Conservation (phyloP, 2,888 invertebrate genomes). For the Ctenicera cuprea region DNA sequence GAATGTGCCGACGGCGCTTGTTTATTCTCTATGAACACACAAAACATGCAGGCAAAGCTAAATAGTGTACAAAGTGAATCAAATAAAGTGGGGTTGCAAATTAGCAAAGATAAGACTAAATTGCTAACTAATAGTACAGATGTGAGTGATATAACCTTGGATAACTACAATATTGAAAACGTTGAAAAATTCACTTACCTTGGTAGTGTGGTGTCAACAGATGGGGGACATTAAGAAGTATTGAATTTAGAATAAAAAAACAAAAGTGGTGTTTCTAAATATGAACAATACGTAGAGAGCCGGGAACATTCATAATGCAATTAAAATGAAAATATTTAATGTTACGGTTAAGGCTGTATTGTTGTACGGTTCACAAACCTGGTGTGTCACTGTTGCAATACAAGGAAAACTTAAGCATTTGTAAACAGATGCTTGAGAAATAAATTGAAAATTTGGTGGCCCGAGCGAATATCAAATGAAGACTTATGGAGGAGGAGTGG, state of each 20-base stretch:
- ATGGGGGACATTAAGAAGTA: neutral
- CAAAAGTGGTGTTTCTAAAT: neutral
- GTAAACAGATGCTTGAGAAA: slow-evolving; percentile 9
- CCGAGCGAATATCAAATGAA: neutral
- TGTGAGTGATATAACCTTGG: neutral
- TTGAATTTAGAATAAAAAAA: neutral
- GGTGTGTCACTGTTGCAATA: neutral
- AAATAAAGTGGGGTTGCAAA: too few relatives aligned
- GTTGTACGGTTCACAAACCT: neutral
- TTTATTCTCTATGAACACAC: too few relatives aligned
- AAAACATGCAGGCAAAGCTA: too few relatives aligned
- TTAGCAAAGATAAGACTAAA: neutral
- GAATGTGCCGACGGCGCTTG: too few relatives aligned
- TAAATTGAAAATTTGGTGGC: slow-evolving; percentile 5
- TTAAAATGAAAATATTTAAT: slow-evolving; percentile 1
- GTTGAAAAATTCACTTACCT: slow-evolving; percentile 2
- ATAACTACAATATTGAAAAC: slow-evolving; percentile 5
- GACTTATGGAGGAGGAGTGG: slow-evolving; percentile 1
- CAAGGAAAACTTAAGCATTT: neutral
- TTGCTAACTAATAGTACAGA: neutral
- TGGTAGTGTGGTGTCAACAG: neutral
- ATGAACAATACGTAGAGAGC: neutral
- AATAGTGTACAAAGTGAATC: too few relatives aligned
- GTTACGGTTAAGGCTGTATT: neutral
- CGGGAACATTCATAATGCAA: neutral